Evolutionary conservation across 2,888 invertebrate species (phyloP).

Genomic region (Ormia ochracea): DNA sequence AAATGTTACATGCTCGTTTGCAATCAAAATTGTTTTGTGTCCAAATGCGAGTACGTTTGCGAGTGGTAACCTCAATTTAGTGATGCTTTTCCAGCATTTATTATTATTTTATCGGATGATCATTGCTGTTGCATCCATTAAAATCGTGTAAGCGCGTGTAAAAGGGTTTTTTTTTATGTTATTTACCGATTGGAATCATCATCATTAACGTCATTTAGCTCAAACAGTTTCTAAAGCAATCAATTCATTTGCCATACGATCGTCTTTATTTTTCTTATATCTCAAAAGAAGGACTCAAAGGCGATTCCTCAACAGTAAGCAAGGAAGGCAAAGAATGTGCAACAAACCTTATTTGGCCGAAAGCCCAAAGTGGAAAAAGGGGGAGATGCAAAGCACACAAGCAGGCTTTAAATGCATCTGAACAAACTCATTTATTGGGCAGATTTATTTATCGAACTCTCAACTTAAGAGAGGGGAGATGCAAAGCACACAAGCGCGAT

Average conservation of each 20-base stretch:
- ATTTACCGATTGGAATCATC: slow-evolving; percentile 60
- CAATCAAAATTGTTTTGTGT: slow-evolving; percentile 52
- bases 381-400: too few species aligned
- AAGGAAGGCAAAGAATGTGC: too few species aligned
- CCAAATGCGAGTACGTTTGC: slow-evolving; percentile 3
- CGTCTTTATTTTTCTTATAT: too few species aligned
- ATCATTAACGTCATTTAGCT: slow-evolving; percentile 39
- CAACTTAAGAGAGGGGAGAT: too few species aligned
- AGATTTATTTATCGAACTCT: too few species aligned
- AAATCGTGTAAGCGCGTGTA: slow-evolving; percentile 62
- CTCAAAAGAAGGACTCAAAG: too few species aligned
- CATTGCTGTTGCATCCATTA: slow-evolving; percentile 59
- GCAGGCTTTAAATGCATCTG: too few species aligned
- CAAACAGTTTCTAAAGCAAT: slow-evolving; percentile 21
- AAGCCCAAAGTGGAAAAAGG: too few species aligned
- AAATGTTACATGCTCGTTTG: slow-evolving; percentile 54
- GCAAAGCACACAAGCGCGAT: too few species aligned
- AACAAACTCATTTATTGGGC: too few species aligned
- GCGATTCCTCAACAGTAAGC: too few species aligned
- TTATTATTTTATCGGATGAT: slow-evolving; percentile 53
- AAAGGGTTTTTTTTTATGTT: slow-evolving; percentile 60
- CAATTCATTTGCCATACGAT: neutral
- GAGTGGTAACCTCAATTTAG: slow-evolving; percentile 49
- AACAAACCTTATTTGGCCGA: too few species aligned
- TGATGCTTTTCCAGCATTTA: slow-evolving; percentile 54